A percentile compares a stretch with the other conserved stretches of the same genome.
These are phyloP conservation scores for Didymodactylos carnosus DNA, from an alignment of 2,888 invertebrate species.

Conservation along the genomic window DNA sequence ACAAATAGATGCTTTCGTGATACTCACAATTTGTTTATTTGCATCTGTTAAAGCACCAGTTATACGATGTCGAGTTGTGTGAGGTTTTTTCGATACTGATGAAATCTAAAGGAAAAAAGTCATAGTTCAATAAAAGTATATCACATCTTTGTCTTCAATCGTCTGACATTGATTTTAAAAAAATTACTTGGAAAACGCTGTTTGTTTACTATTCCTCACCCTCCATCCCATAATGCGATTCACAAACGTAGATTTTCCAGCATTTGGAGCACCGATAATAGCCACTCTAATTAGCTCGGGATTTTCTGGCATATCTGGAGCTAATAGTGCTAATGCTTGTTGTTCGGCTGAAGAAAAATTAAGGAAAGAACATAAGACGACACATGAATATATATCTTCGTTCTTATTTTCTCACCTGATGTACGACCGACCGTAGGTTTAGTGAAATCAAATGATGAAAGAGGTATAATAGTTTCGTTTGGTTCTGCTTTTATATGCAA, in stretches of 20 bases:
- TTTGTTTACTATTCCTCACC: too few relatives aligned
- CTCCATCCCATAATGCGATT: constrained; percentile 10
- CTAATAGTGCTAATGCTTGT: background rate
- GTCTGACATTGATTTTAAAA: background rate
- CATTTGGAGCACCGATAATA: constrained; percentile 13
- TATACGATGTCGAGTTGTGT: constrained; percentile 9
- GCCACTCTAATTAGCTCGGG: constrained; percentile 6
- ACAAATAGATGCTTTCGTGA: too few relatives aligned
- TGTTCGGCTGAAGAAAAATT: constrained; percentile 4
- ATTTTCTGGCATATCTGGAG: constrained; percentile 11
- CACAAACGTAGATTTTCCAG: constrained; percentile 11
- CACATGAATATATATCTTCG: background rate
- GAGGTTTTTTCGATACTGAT: constrained; percentile 8
- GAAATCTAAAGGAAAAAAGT: constrained; percentile 10
- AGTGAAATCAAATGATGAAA: background rate
- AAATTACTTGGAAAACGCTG: background rate
- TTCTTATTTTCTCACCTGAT: background rate
- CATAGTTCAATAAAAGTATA: too few relatives aligned
- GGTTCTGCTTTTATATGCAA: background rate
- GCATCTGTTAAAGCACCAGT: constrained; percentile 14
- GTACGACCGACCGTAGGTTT: background rate
- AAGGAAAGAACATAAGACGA: background rate
- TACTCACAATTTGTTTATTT: constrained; percentile 11
- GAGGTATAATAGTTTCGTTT: background rate
- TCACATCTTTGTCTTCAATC: too few relatives aligned